These are phyloP conservation scores for Cheilosia scutellata DNA, from an alignment of 2,888 invertebrate species.

Conservation along the genomic window DNA sequence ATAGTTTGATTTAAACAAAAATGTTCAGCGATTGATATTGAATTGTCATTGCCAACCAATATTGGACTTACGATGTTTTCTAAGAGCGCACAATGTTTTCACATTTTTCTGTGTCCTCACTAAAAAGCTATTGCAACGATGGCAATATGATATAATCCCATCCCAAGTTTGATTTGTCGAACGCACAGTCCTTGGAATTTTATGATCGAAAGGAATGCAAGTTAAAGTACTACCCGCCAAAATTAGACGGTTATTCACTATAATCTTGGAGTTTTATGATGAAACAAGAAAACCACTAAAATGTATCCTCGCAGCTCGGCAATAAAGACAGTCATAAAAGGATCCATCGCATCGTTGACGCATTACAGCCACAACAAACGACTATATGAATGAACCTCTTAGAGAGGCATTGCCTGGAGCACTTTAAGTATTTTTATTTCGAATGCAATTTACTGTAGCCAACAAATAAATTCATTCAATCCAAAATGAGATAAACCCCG, in stretches of 20 bases:
- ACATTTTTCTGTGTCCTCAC: too few relatives aligned
- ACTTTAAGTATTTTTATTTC: neutral
- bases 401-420: neutral
- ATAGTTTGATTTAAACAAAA: too few relatives aligned
- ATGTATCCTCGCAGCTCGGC: neutral
- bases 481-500: neutral
- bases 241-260: neutral
- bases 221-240: too few relatives aligned
- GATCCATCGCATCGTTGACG: conserved; percentile 15
- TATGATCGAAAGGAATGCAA: too few relatives aligned
- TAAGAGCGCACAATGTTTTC: too few relatives aligned
- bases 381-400: neutral
- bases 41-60: too few relatives aligned
- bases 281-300: neutral
- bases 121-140: too few relatives aligned
- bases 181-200: too few relatives aligned
- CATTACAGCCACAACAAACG: conserved; percentile 1
- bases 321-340: conserved; percentile 37
- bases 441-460: neutral
- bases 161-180: too few relatives aligned
- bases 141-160: too few relatives aligned
- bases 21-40: too few relatives aligned
- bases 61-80: too few relatives aligned
- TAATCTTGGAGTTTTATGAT: neutral
- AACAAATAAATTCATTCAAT: conserved; percentile 7